Conservation (phyloP, 2,888 invertebrate genomes). For the Leptarthrus brevirostris region DNA sequence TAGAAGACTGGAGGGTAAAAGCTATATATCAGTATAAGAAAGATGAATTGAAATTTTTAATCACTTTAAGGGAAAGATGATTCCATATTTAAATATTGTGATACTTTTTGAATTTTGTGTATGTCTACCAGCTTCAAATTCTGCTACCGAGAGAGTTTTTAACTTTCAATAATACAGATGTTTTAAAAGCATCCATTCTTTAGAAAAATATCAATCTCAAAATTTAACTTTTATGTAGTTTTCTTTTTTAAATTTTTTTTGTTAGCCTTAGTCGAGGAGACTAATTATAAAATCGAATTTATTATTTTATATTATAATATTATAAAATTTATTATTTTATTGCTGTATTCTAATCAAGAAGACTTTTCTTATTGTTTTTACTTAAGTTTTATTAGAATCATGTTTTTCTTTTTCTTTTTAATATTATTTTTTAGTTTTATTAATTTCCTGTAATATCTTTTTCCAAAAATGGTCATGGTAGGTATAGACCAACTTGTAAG, state of each 20-base stretch:
- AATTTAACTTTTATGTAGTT: not conserved
- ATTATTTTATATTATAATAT: too few relatives aligned
- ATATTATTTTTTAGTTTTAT: too few relatives aligned
- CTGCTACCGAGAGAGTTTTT: slow-evolving; percentile 40
- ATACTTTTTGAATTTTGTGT: slow-evolving; percentile 39
- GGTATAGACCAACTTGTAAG: too few relatives aligned
- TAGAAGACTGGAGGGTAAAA: slow-evolving; percentile 33
- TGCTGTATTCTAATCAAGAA: too few relatives aligned
- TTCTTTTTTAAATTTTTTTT: not conserved
- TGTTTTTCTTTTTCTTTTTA: too few relatives aligned
- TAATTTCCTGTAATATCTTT: too few relatives aligned
- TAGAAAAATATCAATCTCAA: slow-evolving; percentile 24
- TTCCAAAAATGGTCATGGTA: too few relatives aligned
- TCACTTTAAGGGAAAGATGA: slow-evolving; percentile 26
- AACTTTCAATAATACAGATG: slow-evolving; percentile 22
- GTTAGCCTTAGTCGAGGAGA: too few relatives aligned
- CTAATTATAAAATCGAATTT: too few relatives aligned
- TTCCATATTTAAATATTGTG: slow-evolving; percentile 35
- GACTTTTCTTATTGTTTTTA: too few relatives aligned
- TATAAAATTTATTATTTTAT: too few relatives aligned
- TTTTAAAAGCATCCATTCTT: slow-evolving; percentile 27
- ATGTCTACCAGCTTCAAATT: slow-evolving; percentile 45
- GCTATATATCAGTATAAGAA: not conserved
- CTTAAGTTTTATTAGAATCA: too few relatives aligned
- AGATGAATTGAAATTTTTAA: slow-evolving; percentile 47